These are phyloP conservation scores for Stichodactyla mertensii DNA, from an alignment of 64 coral and sea anemone species.

Conservation along the genomic window DNA sequence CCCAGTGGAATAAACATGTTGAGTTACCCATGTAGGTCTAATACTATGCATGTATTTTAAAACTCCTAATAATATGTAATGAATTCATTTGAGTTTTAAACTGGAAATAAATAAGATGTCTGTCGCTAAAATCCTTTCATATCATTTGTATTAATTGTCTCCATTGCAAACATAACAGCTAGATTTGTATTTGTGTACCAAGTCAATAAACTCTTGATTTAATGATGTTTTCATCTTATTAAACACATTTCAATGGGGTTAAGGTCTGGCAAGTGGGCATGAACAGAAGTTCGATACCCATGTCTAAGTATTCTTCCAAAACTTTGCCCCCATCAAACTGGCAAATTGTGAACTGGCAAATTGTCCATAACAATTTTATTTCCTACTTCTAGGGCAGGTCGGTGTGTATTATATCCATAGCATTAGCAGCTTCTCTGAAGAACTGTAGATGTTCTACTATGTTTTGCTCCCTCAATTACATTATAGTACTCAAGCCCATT, in stretches of 20 bases:
- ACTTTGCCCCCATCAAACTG: neutral
- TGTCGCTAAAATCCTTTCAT: neutral
- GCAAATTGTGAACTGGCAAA: conserved; percentile 1
- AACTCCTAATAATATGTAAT: no score
- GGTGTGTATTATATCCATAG: conserved; percentile 10
- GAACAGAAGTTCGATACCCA: conserved; percentile 23
- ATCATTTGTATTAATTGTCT: neutral
- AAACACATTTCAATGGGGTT: conserved; percentile 18
- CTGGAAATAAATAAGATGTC: neutral
- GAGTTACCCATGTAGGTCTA: no score
- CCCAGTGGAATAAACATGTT: no score
- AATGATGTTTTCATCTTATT: conserved; percentile 25
- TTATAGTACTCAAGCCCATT: conserved; percentile 15
- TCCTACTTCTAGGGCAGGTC: neutral
- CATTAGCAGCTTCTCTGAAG: neutral
- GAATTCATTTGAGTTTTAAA: no score
- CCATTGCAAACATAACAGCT: neutral
- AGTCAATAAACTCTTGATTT: neutral
- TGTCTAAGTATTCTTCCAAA: conserved; percentile 13
- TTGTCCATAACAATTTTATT: no score
- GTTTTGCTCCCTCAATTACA: conserved; percentile 13
- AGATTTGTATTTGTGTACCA: neutral
- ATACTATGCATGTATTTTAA: no score
- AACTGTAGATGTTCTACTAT: conserved; percentile 9
- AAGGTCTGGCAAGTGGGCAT: conserved; percentile 4